phyloP scores from a whole-genome alignment of 1,140 invertebrate species.

The Brachionus koreanus region DNA sequence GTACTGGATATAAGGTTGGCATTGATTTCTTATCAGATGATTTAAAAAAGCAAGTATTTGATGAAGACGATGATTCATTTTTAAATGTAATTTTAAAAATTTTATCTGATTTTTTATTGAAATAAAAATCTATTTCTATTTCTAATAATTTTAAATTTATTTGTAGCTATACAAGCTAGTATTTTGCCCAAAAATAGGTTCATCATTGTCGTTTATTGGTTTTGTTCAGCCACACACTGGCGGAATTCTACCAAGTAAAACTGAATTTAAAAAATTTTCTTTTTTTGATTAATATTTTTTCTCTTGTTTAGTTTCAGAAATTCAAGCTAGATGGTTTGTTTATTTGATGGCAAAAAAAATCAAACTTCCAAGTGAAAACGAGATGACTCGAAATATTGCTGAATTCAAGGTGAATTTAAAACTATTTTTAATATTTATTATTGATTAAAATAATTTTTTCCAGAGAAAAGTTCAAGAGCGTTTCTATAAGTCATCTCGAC shows the following conservation, averaged over 20 bases:
- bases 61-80: background rate
- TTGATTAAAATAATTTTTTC: background rate
- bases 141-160: background rate
- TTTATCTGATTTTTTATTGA: background rate
- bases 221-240: constrained; percentile 56
- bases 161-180: constrained; percentile 54
- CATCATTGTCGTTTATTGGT: constrained; percentile 53
- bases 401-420: constrained; percentile 44
- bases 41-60: constrained; percentile 13
- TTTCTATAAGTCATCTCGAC: constrained; percentile 51
- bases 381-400: constrained; percentile 50
- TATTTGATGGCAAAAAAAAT: constrained; percentile 49
- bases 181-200: constrained; percentile 51
- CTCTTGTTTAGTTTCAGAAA: constrained; percentile 50
- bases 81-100: constrained; percentile 17
- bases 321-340: constrained; percentile 55
- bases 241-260: constrained; percentile 50
- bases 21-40: constrained; percentile 23
- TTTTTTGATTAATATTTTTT: background rate
- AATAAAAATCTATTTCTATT: constrained; percentile 16
- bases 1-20: constrained; percentile 23
- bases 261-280: background rate
- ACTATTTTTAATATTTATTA: background rate
- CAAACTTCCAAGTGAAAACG: constrained; percentile 48
- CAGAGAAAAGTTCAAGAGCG: constrained; percentile 44